Conservation (phyloP, 2,888 invertebrate species). For the Drosophila sordidapex region DNA sequence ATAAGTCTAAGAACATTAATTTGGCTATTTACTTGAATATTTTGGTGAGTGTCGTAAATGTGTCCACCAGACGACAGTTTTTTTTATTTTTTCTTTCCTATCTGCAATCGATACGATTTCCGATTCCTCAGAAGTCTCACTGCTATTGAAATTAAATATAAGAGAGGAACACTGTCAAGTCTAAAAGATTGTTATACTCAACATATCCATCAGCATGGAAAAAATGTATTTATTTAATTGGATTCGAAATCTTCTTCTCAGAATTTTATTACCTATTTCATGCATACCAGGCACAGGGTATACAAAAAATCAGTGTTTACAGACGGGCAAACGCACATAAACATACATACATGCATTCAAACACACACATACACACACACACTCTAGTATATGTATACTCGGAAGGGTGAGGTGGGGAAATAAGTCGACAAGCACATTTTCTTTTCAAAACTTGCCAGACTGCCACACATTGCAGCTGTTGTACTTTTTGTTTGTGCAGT, state of each 20-base stretch:
- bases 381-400: neutral
- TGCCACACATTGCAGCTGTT: constrained; percentile 34
- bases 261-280: neutral
- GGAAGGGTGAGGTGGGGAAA: neutral
- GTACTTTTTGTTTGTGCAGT: constrained; percentile 6
- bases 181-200: neutral
- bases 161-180: neutral
- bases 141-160: neutral
- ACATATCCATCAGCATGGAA: neutral
- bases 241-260: neutral
- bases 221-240: neutral
- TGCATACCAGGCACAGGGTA: neutral
- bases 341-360: neutral
- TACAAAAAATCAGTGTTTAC: neutral
- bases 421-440: constrained; percentile 53
- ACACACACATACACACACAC: neutral
- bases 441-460: constrained; percentile 63
- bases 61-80: neutral
- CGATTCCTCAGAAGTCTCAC: neutral
- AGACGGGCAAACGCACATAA: neutral
- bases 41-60: neutral
- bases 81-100: no score
- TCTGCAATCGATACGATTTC: neutral
- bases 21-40: no score
- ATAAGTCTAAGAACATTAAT: no score